Evolutionary conservation across 53 echinoderm and acorn worm genomes (phyloP), one percentile per base, ranked within the genome.

Genomic region (Astropecten irregularis): DNA sequence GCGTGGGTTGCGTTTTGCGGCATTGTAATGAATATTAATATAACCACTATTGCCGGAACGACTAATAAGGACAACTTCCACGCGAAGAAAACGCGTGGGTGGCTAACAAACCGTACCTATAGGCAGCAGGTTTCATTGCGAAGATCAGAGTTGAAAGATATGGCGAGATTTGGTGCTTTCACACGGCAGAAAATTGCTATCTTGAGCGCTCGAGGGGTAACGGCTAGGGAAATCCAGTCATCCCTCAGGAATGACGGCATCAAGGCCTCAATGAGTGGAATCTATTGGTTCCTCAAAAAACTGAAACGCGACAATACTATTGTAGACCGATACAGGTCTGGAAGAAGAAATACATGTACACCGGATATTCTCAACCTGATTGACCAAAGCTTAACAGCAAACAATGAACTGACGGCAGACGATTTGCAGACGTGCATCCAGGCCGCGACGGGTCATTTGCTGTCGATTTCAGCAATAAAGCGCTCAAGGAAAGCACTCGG

Each of bases 401-500:
- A 84, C 39, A 38, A 65, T 32, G 77, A 86, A 15, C 15, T 50
- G 42, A 82, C 68, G 5, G 82, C 88, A 1, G 23, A 54, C 1
- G 82, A 88, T 25, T 29, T 88, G 4, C 71, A 71, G 33, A 20
- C 29, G 16, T 25, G 60, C 3, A 60, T 88, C 23, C 61, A 23
- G 4, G 30, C 46, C 4, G 28, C 32, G 5, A 1, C 30, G 47
- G 88, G 44, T 30, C 1, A 19, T 5, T 37, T 32, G 5, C 37
- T 72, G 3, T 62, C 82, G 3, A 0, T 69, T 11, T 39, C 72
- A 10, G 49, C 83, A 2, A 88, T 88, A 19, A 61, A 50, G 6
- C 62, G 71, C 35, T 36, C 42, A 6, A 16, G 88, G 30, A 59
- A 40, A 19, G 83, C 54, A 19, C 38, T 68, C 1, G 89, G 89